A percentile compares a stretch with the other conserved stretches of the same genome.
phyloP scores from a whole-genome alignment of 2,888 invertebrate species.

The Gandaritis pyraliata region DNA sequence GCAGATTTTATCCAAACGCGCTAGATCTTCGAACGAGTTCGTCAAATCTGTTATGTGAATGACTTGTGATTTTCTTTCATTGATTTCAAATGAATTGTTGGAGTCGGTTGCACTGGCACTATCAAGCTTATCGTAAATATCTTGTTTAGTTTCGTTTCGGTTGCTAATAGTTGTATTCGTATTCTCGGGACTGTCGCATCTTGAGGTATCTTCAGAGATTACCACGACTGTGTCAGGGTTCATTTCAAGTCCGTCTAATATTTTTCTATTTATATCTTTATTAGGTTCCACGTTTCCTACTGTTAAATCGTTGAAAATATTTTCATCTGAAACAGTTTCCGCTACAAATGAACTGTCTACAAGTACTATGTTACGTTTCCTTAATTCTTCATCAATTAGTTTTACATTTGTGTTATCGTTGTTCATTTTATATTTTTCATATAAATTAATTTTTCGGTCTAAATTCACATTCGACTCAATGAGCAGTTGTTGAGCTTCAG shows the following conservation, averaged over 20 bases:
- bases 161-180: constrained; percentile 49
- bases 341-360: constrained; percentile 30
- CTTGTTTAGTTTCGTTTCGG: constrained; percentile 49
- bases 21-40: constrained; percentile 70
- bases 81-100: constrained; percentile 66
- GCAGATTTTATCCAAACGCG: constrained; percentile 73
- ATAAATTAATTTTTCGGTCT: constrained; percentile 12
- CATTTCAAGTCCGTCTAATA: constrained; percentile 35
- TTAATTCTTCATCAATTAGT: constrained; percentile 48
- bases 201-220: constrained; percentile 41
- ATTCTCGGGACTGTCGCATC: constrained; percentile 42
- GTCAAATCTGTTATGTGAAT: constrained; percentile 68
- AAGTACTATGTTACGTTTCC: constrained; percentile 48
- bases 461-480: constrained; percentile 4
- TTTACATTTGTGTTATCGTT: constrained; percentile 26
- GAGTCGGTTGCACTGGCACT: constrained; percentile 70
- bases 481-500: constrained; percentile 3
- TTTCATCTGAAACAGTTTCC: constrained; percentile 19
- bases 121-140: constrained; percentile 75
- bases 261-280: constrained; percentile 31
- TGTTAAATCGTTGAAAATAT: constrained; percentile 1
- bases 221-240: constrained; percentile 27
- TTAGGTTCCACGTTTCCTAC: constrained; percentile 15
- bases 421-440: constrained; percentile 21
- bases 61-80: constrained; percentile 69